Conservation (phyloP, 2,888 invertebrate species). For the Octonoba sinensis region DNA sequence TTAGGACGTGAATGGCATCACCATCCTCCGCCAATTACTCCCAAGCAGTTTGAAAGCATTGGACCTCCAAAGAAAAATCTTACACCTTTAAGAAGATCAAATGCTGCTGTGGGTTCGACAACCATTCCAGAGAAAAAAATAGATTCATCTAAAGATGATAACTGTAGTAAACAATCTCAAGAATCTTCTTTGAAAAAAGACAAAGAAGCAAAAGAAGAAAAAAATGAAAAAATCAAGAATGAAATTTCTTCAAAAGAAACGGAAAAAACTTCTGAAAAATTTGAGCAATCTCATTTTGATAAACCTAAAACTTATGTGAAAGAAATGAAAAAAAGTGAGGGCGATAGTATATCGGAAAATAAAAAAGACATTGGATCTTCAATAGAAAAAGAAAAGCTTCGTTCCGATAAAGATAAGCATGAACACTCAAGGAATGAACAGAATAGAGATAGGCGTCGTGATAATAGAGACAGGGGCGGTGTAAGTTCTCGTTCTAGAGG, state of each 20-base stretch:
- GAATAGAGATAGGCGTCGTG: conserved; percentile 42
- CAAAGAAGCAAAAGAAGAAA: conserved; percentile 64
- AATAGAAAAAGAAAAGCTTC: conserved; percentile 74
- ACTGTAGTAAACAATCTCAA: conserved; percentile 54
- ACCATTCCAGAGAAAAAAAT: conserved; percentile 69
- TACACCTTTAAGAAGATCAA: conserved; percentile 71
- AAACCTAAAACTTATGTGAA: conserved; percentile 67
- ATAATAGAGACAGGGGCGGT: conserved; percentile 67
- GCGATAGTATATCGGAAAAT: conserved; percentile 21
- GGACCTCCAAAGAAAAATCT: conserved; percentile 70
- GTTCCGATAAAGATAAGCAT: conserved; percentile 48
- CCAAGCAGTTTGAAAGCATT: conserved; percentile 71
- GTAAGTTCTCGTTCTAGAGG: conserved; percentile 67
- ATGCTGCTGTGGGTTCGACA: conserved; percentile 69
- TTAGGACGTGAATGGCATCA: conserved; percentile 68
- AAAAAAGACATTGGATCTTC: conserved; percentile 31
- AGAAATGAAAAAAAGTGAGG: conserved; percentile 47
- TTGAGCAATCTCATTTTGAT: conserved; percentile 70
- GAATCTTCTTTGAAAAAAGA: conserved; percentile 54
- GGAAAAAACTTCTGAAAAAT: conserved; percentile 63
- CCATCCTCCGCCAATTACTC: conserved; percentile 71
- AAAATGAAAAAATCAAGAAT: conserved; percentile 59
- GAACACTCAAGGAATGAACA: conserved; percentile 54
- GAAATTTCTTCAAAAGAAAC: conserved; percentile 54
- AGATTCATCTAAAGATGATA: conserved; percentile 68